phyloP scores from a whole-genome alignment of 1,140 invertebrate species.

The Portunus trituberculatus region DNA sequence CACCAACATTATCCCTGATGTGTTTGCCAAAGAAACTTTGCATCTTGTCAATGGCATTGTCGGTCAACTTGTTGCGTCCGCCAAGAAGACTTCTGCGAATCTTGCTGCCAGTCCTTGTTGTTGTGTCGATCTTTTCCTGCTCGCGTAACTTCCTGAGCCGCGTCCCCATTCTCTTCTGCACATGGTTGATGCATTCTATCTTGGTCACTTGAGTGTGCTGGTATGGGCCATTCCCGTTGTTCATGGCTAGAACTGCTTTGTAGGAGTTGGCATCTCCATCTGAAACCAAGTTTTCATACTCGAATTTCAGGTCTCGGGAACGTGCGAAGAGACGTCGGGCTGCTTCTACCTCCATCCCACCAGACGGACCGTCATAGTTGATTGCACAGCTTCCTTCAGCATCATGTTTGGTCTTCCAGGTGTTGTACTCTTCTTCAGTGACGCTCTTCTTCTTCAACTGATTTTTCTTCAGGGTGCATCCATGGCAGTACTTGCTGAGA shows the following conservation, averaged over 20 bases:
- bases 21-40: background rate
- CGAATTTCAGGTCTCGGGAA: background rate
- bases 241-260: slow-evolving; percentile 14
- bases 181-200: slow-evolving; percentile 52
- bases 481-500: background rate
- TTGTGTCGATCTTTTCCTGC: background rate
- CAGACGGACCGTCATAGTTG: slow-evolving; percentile 32
- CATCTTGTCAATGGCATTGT: slow-evolving; percentile 31
- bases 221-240: slow-evolving; percentile 31
- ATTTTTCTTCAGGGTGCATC: background rate
- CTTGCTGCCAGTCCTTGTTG: background rate
- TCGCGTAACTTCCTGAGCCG: background rate
- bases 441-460: background rate
- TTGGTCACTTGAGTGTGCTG: background rate
- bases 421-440: background rate
- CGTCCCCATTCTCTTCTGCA: slow-evolving; percentile 52
- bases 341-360: slow-evolving; percentile 38
- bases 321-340: background rate
- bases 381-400: background rate
- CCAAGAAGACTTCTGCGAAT: slow-evolving; percentile 34
- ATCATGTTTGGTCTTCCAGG: background rate
- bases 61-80: slow-evolving; percentile 12
- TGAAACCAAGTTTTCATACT: slow-evolving; percentile 15
- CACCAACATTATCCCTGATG: slow-evolving; percentile 40
- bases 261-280: slow-evolving; percentile 3